Percentiles rank a stretch among this genome's conserved stretches.
Evolutionary conservation across 2,113 vertebrate genomes (phyloP).

Genomic region (Setophaga coronata): DNA sequence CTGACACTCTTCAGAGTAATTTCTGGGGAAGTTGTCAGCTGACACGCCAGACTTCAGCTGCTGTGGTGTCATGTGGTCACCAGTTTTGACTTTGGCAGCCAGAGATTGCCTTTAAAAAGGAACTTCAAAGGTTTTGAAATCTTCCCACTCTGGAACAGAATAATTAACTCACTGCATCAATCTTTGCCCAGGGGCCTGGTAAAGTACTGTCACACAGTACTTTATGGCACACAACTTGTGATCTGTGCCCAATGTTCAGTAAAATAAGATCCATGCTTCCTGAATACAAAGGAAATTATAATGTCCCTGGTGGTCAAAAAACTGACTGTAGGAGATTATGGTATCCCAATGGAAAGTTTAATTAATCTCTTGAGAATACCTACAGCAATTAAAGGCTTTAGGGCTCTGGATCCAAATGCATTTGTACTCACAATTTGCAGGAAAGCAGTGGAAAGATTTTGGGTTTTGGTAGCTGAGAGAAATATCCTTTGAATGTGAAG

Average conservation of each 20-base stretch:
- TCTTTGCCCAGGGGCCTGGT: not conserved
- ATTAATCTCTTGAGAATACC: not conserved
- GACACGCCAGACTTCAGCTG: not conserved
- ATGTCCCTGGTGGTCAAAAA: not conserved
- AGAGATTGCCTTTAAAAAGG: not conserved
- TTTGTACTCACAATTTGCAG: not conserved
- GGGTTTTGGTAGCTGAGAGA: not conserved
- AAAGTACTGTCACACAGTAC: not conserved
- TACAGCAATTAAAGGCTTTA: not conserved
- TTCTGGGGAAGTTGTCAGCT: not conserved
- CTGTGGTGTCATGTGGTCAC: not conserved
- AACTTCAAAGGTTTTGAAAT: not conserved
- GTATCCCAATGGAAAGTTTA: not conserved
- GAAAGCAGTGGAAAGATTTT: not conserved
- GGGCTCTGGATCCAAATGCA: not conserved
- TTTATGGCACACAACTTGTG: not conserved
- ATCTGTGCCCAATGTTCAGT: not conserved
- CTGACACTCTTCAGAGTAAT: not conserved
- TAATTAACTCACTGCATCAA: not conserved
- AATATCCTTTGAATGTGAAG: not conserved
- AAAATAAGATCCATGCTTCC: not conserved
- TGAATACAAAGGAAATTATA: not conserved
- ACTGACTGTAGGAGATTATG: not conserved
- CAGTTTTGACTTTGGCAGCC: not conserved
- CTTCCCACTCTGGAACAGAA: not conserved